phyloP scores from a whole-genome alignment of 1,140 invertebrate species.

The Phthorimaea operculella region DNA sequence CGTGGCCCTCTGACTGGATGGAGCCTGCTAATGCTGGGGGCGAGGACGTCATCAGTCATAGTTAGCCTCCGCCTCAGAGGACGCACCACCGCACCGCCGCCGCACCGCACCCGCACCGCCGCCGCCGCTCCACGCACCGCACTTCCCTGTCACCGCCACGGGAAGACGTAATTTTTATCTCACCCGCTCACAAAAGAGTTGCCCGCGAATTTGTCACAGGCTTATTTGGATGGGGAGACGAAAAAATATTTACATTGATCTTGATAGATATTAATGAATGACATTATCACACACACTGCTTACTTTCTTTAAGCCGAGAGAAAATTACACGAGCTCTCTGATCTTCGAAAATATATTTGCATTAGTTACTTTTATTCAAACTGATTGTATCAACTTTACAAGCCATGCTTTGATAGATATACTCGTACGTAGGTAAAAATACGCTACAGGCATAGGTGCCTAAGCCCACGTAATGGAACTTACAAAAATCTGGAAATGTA shows the following conservation, averaged over 20 bases:
- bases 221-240: constrained; percentile 34
- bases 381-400: too few relatives aligned
- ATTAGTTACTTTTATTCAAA: too few relatives aligned
- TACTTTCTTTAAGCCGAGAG: too few relatives aligned
- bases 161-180: constrained; percentile 54
- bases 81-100: constrained; percentile 13
- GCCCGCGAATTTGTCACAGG: constrained; percentile 56
- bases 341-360: too few relatives aligned
- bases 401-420: too few relatives aligned
- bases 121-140: constrained; percentile 10
- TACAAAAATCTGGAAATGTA: too few relatives aligned
- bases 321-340: not conserved
- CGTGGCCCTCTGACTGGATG: constrained; percentile 27
- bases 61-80: constrained; percentile 34
- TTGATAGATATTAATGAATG: constrained; percentile 52
- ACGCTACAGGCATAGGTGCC: too few relatives aligned
- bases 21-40: constrained; percentile 33
- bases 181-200: constrained; percentile 57
- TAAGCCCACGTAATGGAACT: too few relatives aligned
- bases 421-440: too few relatives aligned
- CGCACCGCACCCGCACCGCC: constrained; percentile 17
- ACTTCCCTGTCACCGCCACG: constrained; percentile 35
- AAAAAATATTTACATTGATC: constrained; percentile 26
- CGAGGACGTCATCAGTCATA: constrained; percentile 51
- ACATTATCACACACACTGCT: too few relatives aligned